phyloP scores from a whole-genome alignment of 2,888 invertebrate genomes.

The Bellardia pandia region DNA sequence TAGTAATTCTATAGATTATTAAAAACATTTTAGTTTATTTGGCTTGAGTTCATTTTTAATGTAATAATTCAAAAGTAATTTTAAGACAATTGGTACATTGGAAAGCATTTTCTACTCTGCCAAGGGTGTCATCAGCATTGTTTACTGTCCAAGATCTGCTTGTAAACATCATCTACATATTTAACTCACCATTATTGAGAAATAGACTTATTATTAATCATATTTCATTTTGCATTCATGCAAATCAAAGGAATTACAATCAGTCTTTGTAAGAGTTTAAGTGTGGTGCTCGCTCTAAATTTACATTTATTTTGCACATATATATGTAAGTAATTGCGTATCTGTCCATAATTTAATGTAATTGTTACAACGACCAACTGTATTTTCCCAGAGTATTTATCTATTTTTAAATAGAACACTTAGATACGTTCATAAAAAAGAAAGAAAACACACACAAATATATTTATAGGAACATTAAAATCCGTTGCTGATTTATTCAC shows the following conservation, averaged over 20 bases:
- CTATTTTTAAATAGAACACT: conserved; percentile 51
- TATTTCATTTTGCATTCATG: background rate
- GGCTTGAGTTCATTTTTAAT: too few relatives aligned
- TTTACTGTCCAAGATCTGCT: too few relatives aligned
- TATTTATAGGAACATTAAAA: conserved; percentile 7
- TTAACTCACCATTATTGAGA: too few relatives aligned
- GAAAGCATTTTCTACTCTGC: too few relatives aligned
- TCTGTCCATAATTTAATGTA: conserved; percentile 40
- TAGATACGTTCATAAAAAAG: background rate
- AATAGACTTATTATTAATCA: too few relatives aligned
- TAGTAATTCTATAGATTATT: too few relatives aligned
- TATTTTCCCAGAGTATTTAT: conserved; percentile 44
- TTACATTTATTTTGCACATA: conserved; percentile 1
- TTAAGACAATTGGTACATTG: too few relatives aligned
- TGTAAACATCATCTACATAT: too few relatives aligned
- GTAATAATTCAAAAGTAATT: too few relatives aligned
- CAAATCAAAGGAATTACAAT: background rate
- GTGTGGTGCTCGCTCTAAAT: background rate
- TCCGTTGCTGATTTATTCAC: conserved; percentile 31
- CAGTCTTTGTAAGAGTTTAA: background rate
- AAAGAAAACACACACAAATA: background rate
- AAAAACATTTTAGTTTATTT: too few relatives aligned
- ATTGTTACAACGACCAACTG: conserved; percentile 44
- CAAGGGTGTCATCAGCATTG: too few relatives aligned
- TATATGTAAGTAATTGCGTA: background rate